Conservation (phyloP, 2,113 vertebrate species). For the Xenus cinereus region DNA sequence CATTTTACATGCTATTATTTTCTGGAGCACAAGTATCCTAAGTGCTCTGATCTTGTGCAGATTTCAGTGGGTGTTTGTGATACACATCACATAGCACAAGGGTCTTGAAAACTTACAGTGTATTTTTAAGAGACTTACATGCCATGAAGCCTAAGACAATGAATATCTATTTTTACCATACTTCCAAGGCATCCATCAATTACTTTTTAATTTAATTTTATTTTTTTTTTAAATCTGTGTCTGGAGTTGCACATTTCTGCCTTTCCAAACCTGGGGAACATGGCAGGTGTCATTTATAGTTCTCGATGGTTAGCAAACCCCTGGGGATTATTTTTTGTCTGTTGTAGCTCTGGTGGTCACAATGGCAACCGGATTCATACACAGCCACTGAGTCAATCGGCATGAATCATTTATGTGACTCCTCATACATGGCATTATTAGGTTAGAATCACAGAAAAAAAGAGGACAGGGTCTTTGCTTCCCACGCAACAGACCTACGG, state of each 20-base stretch:
- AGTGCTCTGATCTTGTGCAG: not conserved
- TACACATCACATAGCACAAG: not conserved
- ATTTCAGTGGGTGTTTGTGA: not conserved
- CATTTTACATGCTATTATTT: not conserved
- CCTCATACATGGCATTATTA: slow-evolving; percentile 41
- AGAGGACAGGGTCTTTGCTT: not conserved
- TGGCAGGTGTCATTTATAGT: slow-evolving; percentile 3
- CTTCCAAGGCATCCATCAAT: not conserved
- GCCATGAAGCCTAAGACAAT: not conserved
- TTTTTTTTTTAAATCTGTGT: not conserved
- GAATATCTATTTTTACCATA: not conserved
- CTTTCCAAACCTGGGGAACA: not conserved
- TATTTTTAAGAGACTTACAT: not conserved
- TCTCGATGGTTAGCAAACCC: not conserved
- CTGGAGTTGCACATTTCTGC: not conserved
- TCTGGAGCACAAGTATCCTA: not conserved
- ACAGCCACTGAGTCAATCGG: not conserved
- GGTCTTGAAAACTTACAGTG: not conserved
- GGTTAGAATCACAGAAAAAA: slow-evolving; percentile 12
- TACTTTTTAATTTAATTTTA: not conserved
- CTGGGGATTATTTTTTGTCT: not conserved
- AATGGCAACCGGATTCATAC: slow-evolving; percentile 20
- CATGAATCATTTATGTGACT: slow-evolving; percentile 60
- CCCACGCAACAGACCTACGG: not conserved
- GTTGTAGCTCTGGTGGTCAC: slow-evolving; percentile 15